Conservation (phyloP, 2,888 invertebrate species). For the Pomacea canaliculata region DNA sequence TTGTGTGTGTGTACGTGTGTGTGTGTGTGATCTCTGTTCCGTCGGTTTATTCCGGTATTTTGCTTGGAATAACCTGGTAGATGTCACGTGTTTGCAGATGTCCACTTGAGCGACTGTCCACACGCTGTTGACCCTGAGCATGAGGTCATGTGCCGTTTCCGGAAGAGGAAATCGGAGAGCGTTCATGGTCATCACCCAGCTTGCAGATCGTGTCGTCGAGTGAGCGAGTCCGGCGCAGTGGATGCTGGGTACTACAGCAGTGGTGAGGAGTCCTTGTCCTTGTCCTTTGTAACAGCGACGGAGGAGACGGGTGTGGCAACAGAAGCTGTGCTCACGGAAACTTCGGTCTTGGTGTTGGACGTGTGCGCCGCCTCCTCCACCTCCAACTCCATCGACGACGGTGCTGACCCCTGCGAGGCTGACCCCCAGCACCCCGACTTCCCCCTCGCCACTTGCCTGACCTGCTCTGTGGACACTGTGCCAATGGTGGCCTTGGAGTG, state of each 20-base stretch:
- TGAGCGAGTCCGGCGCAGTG: background rate
- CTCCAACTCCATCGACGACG: background rate
- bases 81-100: too few relatives aligned
- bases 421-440: background rate
- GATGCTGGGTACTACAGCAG: background rate
- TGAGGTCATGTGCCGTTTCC: slow-evolving; percentile 8
- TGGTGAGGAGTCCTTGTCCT: background rate
- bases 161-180: slow-evolving; percentile 1
- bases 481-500: slow-evolving; percentile 25
- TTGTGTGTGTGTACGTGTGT: background rate
- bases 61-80: too few relatives aligned
- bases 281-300: background rate
- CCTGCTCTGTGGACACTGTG: background rate
- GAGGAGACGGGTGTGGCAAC: background rate
- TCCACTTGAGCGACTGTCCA: too few relatives aligned
- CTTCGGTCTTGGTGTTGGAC: background rate
- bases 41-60: too few relatives aligned
- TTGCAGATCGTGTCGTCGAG: background rate
- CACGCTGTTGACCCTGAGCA: background rate
- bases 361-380: background rate
- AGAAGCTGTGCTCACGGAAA: background rate
- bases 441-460: background rate
- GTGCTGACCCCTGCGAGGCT: background rate
- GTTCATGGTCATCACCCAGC: background rate
- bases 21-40: background rate